These are phyloP conservation scores for Scaptodrosophila latifasciaeformis DNA, from an alignment of 2,888 invertebrate genomes.

Conservation along the genomic window DNA sequence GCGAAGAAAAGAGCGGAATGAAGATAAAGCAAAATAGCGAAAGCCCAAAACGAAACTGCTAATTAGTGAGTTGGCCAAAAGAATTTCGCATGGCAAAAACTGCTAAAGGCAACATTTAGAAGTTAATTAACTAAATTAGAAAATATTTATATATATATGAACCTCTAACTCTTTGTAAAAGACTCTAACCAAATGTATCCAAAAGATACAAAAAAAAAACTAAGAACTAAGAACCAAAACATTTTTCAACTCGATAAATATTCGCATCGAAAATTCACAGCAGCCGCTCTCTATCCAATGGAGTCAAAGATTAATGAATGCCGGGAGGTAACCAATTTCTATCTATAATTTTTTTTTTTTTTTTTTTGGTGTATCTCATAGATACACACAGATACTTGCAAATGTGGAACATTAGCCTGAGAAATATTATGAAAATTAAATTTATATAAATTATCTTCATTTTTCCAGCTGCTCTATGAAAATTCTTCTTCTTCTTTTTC, in stretches of 20 bases:
- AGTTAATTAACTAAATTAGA: constrained; percentile 63
- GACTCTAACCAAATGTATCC: not conserved
- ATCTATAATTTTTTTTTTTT: too few species aligned
- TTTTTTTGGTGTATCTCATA: too few species aligned
- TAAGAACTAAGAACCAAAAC: too few species aligned
- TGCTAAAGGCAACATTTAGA: constrained; percentile 64
- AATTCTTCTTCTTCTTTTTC: too few species aligned
- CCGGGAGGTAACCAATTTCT: too few species aligned
- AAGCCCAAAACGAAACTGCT: constrained; percentile 42
- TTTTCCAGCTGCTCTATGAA: too few species aligned
- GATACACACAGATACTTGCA: too few species aligned
- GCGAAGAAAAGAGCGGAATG: too few species aligned
- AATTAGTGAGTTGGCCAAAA: constrained; percentile 41
- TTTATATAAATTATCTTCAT: too few species aligned
- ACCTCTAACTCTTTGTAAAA: too few species aligned
- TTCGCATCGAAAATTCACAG: constrained; percentile 6
- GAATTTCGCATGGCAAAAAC: constrained; percentile 42
- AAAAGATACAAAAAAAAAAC: not conserved
- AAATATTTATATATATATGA: constrained; percentile 13
- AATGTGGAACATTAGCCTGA: constrained; percentile 31
- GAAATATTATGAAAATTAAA: too few species aligned
- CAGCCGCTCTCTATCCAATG: constrained; percentile 20
- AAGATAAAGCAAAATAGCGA: too few species aligned
- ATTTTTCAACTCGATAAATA: not conserved
- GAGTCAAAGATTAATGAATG: constrained; percentile 53